Conservation (phyloP, 2,797 vertebrate species). For the Esox lucius region DNA sequence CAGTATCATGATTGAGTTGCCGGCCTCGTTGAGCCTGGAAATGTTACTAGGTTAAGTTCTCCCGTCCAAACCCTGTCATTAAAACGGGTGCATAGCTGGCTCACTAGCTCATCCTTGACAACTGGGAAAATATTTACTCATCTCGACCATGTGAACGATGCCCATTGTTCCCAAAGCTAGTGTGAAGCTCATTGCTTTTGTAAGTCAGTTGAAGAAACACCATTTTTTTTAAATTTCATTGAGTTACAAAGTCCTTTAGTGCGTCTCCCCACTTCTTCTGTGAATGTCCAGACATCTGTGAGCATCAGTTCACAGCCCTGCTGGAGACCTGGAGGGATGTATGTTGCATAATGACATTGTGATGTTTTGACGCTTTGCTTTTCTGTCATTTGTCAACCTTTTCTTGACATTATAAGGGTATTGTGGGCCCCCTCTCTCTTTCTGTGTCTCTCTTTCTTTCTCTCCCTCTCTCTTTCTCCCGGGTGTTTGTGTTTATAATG, state of each 20-base stretch:
- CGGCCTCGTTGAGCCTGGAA: conserved; percentile 67
- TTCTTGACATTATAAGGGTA: background rate
- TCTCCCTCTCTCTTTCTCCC: background rate
- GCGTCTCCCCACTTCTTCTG: background rate
- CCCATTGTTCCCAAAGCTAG: conserved; percentile 20
- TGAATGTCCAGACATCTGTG: background rate
- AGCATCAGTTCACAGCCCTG: background rate
- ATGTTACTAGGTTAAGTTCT: conserved; percentile 48
- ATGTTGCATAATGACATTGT: conserved; percentile 12
- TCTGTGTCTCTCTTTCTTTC: background rate
- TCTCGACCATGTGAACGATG: conserved; percentile 69
- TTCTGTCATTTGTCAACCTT: background rate
- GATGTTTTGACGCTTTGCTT: conserved; percentile 17
- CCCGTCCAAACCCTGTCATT: conserved; percentile 29
- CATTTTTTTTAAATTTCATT: background rate
- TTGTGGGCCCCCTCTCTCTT: background rate
- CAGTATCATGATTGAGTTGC: conserved; percentile 42
- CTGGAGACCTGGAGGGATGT: conserved; percentile 17
- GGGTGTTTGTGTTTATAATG: background rate
- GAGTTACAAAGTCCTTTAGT: background rate
- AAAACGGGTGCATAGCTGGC: conserved; percentile 67
- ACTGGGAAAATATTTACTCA: conserved; percentile 90
- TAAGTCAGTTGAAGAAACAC: background rate
- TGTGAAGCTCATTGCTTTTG: background rate
- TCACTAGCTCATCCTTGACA: conserved; percentile 86